Percentiles rank a stretch among this genome's conserved stretches.
Conservation (phyloP, 2,888 invertebrate genomes). For the Polydrusus cervinus region DNA sequence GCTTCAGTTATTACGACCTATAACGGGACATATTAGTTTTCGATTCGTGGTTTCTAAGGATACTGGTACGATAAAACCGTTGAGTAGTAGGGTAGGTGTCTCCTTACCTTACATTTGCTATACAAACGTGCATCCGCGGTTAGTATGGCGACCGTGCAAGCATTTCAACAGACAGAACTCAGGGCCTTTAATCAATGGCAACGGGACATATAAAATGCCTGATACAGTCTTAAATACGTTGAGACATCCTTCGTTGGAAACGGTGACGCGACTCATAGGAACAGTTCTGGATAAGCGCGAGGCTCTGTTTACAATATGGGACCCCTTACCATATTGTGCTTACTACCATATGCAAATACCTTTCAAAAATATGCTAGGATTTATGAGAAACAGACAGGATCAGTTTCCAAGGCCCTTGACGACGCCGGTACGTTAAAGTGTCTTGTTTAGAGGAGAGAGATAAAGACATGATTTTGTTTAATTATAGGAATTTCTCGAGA, state of each 20-base stretch:
- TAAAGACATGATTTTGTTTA: slow-evolving; percentile 27
- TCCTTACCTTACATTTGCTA: slow-evolving; percentile 88
- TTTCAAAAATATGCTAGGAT: slow-evolving; percentile 75
- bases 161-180: slow-evolving; percentile 76
- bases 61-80: slow-evolving; percentile 74
- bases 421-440: slow-evolving; percentile 67
- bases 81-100: slow-evolving; percentile 85
- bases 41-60: slow-evolving; percentile 80
- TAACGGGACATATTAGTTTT: slow-evolving; percentile 87
- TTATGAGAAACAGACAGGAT: slow-evolving; percentile 72
- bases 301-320: slow-evolving; percentile 88
- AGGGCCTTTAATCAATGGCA: slow-evolving; percentile 72
- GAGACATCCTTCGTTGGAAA: slow-evolving; percentile 71
- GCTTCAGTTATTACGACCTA: slow-evolving; percentile 77
- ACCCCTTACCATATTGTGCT: slow-evolving; percentile 89
- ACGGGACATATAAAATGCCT: slow-evolving; percentile 76
- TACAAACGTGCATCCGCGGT: slow-evolving; percentile 78
- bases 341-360: slow-evolving; percentile 89
- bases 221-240: slow-evolving; percentile 74
- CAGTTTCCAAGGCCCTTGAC: slow-evolving; percentile 69
- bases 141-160: slow-evolving; percentile 78
- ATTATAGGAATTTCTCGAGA: slow-evolving; percentile 12
- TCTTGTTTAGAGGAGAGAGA: slow-evolving; percentile 45
- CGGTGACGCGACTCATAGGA: slow-evolving; percentile 77
- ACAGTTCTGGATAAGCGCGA: slow-evolving; percentile 85